A percentile compares a stretch with the other conserved stretches of the same genome.
phyloP scores from a whole-genome alignment of 2,888 invertebrate species.

The Caenorhabditis sulstoni region DNA sequence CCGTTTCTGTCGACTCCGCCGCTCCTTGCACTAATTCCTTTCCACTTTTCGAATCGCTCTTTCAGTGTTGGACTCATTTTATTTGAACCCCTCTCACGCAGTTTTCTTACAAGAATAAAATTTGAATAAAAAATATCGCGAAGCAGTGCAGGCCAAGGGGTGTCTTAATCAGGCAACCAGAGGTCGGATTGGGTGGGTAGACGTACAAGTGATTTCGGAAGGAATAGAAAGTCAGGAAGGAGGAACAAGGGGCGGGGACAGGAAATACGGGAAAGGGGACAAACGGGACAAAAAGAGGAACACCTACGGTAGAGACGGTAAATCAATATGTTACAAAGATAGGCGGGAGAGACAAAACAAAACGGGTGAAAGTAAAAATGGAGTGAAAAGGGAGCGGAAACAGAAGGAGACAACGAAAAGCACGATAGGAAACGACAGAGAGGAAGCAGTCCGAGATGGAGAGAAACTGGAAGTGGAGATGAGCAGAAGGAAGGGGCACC shows the following conservation, averaged over 20 bases:
- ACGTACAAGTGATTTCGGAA: slow-evolving; percentile 51
- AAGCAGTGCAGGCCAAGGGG: neutral
- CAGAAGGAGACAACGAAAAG: too few relatives aligned
- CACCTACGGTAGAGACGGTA: slow-evolving; percentile 53
- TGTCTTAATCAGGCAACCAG: neutral
- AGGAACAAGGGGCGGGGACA: slow-evolving; percentile 22
- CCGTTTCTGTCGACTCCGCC: slow-evolving; percentile 34
- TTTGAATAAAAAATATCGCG: slow-evolving; percentile 34
- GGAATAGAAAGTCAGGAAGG: slow-evolving; percentile 21
- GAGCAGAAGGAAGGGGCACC: neutral
- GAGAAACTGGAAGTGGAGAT: neutral
- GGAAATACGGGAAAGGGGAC: slow-evolving; percentile 18
- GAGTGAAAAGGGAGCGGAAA: slow-evolving; percentile 7
- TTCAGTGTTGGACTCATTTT: slow-evolving; percentile 38
- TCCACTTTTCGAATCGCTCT: neutral
- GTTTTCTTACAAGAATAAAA: slow-evolving; percentile 56
- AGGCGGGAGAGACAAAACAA: slow-evolving; percentile 16
- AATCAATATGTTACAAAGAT: slow-evolving; percentile 56
- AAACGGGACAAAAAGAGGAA: slow-evolving; percentile 24
- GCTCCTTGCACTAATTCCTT: slow-evolving; percentile 30
- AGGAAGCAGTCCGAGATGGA: neutral
- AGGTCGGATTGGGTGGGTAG: slow-evolving; percentile 28
- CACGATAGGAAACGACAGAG: slow-evolving; percentile 6
- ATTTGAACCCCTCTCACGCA: slow-evolving; percentile 37
- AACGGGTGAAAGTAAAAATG: neutral